A percentile compares a stretch with the other conserved stretches of the same genome.
phyloP scores from a whole-genome alignment of 1,140 invertebrate species.

The Kradibia gibbosae region DNA sequence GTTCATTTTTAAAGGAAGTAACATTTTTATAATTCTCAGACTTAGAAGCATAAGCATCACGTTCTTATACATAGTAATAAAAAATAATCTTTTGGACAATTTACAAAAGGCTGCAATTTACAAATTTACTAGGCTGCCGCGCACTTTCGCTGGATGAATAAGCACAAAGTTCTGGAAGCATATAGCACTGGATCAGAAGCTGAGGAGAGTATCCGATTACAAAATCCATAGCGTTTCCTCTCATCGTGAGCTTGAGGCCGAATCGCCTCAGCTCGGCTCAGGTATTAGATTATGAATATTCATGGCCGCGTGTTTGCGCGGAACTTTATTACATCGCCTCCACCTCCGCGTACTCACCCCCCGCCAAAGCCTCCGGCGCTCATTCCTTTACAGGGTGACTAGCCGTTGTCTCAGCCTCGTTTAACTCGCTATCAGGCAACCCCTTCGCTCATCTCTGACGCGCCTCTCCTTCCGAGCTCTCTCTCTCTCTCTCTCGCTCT shows the following conservation, averaged over 20 bases:
- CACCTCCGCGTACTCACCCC: constrained; percentile 45
- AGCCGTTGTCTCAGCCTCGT: neutral
- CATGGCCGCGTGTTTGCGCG: constrained; percentile 70
- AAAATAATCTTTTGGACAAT: too few relatives aligned
- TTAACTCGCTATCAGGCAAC: constrained; percentile 1
- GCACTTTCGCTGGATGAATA: neutral
- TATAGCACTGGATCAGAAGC: constrained; percentile 32
- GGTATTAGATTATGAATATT: constrained; percentile 75
- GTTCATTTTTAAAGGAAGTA: too few relatives aligned
- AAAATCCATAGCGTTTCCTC: constrained; percentile 52
- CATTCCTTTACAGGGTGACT: neutral
- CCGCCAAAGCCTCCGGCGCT: constrained; percentile 39
- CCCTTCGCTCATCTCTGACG: constrained; percentile 34
- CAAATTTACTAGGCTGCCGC: neutral
- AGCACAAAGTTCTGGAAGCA: constrained; percentile 4
- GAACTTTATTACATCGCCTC: constrained; percentile 69
- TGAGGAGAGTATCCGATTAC: constrained; percentile 56
- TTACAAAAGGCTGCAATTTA: too few relatives aligned
- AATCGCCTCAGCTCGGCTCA: constrained; percentile 70
- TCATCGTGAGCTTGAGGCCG: too few relatives aligned
- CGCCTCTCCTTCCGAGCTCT: neutral
- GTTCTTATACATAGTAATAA: too few relatives aligned
- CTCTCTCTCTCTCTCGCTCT: neutral
- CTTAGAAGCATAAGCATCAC: too few relatives aligned
- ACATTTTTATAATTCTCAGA: too few relatives aligned